These are phyloP conservation scores for Electrona antarctica DNA, from an alignment of 2,113 vertebrate species.

Conservation along the genomic window DNA sequence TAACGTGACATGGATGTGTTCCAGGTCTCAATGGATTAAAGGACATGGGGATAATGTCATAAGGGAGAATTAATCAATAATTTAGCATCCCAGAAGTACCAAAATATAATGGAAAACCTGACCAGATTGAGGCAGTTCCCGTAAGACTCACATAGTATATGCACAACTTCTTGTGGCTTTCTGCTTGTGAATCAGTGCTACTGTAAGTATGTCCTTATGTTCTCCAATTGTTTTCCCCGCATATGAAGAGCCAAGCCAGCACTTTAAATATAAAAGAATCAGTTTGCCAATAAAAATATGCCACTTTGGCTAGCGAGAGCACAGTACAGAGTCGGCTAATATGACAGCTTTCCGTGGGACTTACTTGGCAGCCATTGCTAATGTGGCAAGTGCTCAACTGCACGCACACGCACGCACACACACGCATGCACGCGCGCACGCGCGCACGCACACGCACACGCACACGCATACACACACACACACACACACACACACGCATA, in stretches of 20 bases:
- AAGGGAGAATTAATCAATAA: slow-evolving; percentile 17
- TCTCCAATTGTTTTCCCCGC: slow-evolving; percentile 22
- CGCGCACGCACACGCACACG: neutral
- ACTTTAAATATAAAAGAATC: slow-evolving; percentile 59
- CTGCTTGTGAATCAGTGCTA: slow-evolving; percentile 22
- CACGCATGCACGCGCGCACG: neutral
- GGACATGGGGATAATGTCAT: slow-evolving; percentile 3
- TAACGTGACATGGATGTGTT: no score
- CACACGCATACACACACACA: slow-evolving; percentile 29
- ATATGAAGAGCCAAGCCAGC: slow-evolving; percentile 49
- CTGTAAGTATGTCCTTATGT: slow-evolving; percentile 37
- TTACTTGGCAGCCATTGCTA: slow-evolving; percentile 68
- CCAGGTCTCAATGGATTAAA: no score
- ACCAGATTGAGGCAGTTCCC: slow-evolving; percentile 8
- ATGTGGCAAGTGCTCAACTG: slow-evolving; percentile 69
- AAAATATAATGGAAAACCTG: slow-evolving; percentile 15
- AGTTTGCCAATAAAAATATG: slow-evolving; percentile 67
- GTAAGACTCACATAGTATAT: neutral
- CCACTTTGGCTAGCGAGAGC: slow-evolving; percentile 62
- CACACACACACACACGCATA: neutral
- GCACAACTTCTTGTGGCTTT: neutral
- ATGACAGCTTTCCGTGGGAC: slow-evolving; percentile 73
- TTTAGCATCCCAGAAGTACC: slow-evolving; percentile 9
- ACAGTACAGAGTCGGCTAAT: slow-evolving; percentile 65
- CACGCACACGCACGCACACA: slow-evolving; percentile 32